phyloP scores from a whole-genome alignment of 2,888 invertebrate genomes.

The Amiota minor region DNA sequence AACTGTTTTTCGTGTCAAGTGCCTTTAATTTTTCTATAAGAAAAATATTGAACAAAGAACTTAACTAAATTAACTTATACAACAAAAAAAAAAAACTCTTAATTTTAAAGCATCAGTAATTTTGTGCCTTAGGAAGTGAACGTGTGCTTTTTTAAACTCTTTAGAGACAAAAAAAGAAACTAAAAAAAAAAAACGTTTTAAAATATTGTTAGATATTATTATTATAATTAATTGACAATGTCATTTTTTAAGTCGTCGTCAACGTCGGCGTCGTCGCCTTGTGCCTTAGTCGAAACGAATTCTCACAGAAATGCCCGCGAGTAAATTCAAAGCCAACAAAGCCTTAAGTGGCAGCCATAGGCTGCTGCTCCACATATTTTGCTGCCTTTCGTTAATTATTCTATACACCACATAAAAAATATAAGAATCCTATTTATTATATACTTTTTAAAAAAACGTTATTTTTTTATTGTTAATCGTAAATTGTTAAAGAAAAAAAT shows the following conservation, averaged over 20 bases:
- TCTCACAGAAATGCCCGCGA: background rate
- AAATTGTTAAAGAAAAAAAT: background rate
- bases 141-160: constrained; percentile 25
- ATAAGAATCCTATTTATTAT: background rate
- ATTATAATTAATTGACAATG: background rate
- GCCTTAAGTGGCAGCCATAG: constrained; percentile 32
- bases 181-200: background rate
- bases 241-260: constrained; percentile 14
- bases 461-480: constrained; percentile 14
- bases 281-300: constrained; percentile 48
- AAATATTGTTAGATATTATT: constrained; percentile 3
- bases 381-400: constrained; percentile 28
- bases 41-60: constrained; percentile 9
- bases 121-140: constrained; percentile 42
- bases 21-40: constrained; percentile 32
- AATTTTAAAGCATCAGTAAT: constrained; percentile 5
- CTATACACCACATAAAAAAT: constrained; percentile 15
- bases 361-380: constrained; percentile 17
- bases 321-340: constrained; percentile 17
- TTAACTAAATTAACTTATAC: constrained; percentile 33
- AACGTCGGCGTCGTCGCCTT: constrained; percentile 47
- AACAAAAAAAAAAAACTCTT: constrained; percentile 31
- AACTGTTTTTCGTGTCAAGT: constrained; percentile 25
- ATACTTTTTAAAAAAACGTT: constrained; percentile 6
- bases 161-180: background rate